Percentiles rank a stretch among this genome's conserved stretches.
These are phyloP conservation scores for Poeciliopsis turneri DNA, from an alignment of 2,797 vertebrate species.

Conservation along the genomic window DNA sequence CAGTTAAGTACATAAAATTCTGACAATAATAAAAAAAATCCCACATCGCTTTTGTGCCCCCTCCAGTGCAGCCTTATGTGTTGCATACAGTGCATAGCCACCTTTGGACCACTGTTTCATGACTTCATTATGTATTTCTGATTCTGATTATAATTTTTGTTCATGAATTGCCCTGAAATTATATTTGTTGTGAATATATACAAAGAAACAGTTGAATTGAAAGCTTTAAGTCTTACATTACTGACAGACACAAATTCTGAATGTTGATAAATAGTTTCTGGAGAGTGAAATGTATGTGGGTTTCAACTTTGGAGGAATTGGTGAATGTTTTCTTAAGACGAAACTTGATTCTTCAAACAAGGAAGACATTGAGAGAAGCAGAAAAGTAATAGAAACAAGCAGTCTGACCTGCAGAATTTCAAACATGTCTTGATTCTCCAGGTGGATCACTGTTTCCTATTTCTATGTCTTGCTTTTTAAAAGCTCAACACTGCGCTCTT, in stretches of 20 bases:
- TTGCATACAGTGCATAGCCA: no score
- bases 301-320: background rate
- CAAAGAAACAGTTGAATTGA: background rate
- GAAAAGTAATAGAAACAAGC: background rate
- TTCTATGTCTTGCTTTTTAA: slow-evolving; percentile 32
- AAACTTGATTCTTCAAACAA: background rate
- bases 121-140: background rate
- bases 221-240: background rate
- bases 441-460: slow-evolving; percentile 9
- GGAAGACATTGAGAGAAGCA: background rate
- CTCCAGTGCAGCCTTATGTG: no score
- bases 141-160: background rate
- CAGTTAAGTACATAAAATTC: no score
- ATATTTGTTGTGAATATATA: background rate
- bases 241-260: background rate
- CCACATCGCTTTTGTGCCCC: no score
- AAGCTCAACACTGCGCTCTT: slow-evolving; percentile 1
- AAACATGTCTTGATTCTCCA: slow-evolving; percentile 9
- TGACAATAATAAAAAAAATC: no score
- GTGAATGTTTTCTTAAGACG: background rate
- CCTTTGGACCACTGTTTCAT: no score
- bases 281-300: background rate
- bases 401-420: slow-evolving; percentile 8
- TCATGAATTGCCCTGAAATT: background rate
- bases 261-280: background rate